Evolutionary conservation across 2,797 vertebrate species (phyloP), one percentile per base, ranked within the genome.

Genomic region (Coendou prehensilis): DNA sequence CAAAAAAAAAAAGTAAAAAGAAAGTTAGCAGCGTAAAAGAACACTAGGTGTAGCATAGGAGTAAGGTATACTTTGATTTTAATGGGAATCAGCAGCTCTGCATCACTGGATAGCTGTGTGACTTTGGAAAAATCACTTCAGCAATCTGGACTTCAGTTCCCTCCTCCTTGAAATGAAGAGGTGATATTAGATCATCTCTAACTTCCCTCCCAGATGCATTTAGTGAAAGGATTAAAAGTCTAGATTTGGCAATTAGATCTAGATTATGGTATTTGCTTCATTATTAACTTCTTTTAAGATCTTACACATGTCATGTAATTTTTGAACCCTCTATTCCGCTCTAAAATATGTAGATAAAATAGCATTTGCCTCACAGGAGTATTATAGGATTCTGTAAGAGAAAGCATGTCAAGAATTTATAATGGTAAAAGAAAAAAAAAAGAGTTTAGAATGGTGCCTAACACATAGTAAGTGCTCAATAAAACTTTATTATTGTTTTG

Each of bases 171-270:
- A 7, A 89, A 84, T 37, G 28, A 91, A 14, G 5, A 71, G n/a
- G 5, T 59, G 57, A 83, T 37, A n/a, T 52, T 28, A 80, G 18
- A 30, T 78, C 73, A 41, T 57, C n/a, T 94, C 45, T 64, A 37
- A 91, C 85, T 83, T 79, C 3, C 28, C 22, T 87, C 59, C 26
- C 13, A 64, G 5, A 37, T 95, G 11, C 79, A 89, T 22, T 92
- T 79, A 50, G 76, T 59, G 4, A 92, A 92, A 93, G 20, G 23
- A 78, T 83, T 87, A 93, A 91, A 56, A 93, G 63, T 18, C 11
- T 57, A 75, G 18, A 63, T 50, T 75, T 67, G 26, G n/a, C 71
- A 91, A 92, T 59, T 75, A 89, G n/a, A 78, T 56, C 63, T 69
- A 30, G 33, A 73, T 64, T 41, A 71, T 5, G 5, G 30, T 52